Evolutionary conservation across 2,888 invertebrate species (phyloP), one percentile per base, ranked within the genome.

Genomic region (Agrotis clavis): DNA sequence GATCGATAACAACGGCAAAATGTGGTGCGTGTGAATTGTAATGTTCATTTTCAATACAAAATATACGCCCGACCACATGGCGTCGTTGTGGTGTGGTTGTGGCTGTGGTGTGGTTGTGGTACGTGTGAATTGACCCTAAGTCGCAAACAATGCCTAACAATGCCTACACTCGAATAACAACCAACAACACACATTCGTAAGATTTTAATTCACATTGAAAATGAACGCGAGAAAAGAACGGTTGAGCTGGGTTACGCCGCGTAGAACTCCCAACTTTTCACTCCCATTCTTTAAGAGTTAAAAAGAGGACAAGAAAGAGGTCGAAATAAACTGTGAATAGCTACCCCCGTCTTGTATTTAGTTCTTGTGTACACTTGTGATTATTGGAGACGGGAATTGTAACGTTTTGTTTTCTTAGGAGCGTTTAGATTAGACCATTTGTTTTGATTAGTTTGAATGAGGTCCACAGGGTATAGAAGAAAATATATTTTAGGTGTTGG

Each of bases 261-360:
- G 60, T 48, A 76, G 72, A 86, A 82, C 80, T 79, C 21, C 67
- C 72, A 82, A 82, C 82, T 82, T 86, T 84, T 77, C 81, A 78
- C 84, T 84, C n/a, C 83, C 82, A 84, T 88, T 85, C 73, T 80
- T 82, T 59, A 68, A 77, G 77, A 82, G 79, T 87, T 79, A 68
- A 76, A 85, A 86, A 77, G 65, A 83, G 73, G 79, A 75, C 68
- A 77, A 70, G 83, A 83, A 74, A 69, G 79, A 75, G 78, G 80
- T 82, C 75, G 79, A 80, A 87, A 90, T 88, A 85, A 89, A 88
- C 87, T 73, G 77, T 73, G 86, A 87, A 88, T 84, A 81, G 86
- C 84, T 85, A 66, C 79, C 82, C 80, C 80, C 81, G 80, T 84
- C 83, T 85, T 85, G 72, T 85, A 82, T 84, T 82, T 78, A 81